Evolutionary conservation across 1,140 invertebrate species (phyloP).

Genomic region (Panagrolaimus sp.): DNA sequence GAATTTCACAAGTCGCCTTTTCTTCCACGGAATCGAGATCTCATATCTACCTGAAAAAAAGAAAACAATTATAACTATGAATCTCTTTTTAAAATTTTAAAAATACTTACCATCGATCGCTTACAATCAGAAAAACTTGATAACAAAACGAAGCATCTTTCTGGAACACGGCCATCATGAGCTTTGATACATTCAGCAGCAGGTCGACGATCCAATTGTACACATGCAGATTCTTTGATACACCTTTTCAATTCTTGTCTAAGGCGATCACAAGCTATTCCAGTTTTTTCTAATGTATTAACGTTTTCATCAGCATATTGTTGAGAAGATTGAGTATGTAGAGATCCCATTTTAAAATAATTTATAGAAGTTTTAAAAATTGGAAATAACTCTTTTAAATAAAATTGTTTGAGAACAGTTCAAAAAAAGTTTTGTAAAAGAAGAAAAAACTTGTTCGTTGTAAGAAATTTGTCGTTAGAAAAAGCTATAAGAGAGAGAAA

Average conservation of each 20-base stretch:
- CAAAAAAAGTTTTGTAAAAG: too few species aligned
- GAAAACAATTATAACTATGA: neutral
- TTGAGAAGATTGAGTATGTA: slow-evolving; percentile 13
- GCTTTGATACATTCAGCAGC: slow-evolving; percentile 44
- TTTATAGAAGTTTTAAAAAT: too few species aligned
- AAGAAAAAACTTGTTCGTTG: too few species aligned
- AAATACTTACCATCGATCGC: slow-evolving; percentile 31
- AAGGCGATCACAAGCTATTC: slow-evolving; percentile 38
- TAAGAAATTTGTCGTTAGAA: too few species aligned
- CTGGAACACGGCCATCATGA: slow-evolving; percentile 43
- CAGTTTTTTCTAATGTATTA: slow-evolving; percentile 28
- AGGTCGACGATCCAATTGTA: slow-evolving; percentile 35
- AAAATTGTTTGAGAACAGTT: too few species aligned
- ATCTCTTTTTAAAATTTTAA: neutral
- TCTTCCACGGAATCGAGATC: slow-evolving; percentile 44
- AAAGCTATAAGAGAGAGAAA: too few species aligned
- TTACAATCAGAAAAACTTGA: slow-evolving; percentile 47
- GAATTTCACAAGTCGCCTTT: slow-evolving; percentile 38
- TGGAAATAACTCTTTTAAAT: too few species aligned
- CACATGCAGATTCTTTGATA: slow-evolving; percentile 44
- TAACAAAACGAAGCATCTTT: slow-evolving; percentile 38
- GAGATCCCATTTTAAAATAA: slow-evolving; percentile 10
- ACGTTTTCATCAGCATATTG: slow-evolving; percentile 24
- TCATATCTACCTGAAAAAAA: slow-evolving; percentile 43
- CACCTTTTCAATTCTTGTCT: slow-evolving; percentile 44